These are phyloP conservation scores for Torymus tubicola DNA, from an alignment of 2,888 invertebrate species.

Conservation along the genomic window DNA sequence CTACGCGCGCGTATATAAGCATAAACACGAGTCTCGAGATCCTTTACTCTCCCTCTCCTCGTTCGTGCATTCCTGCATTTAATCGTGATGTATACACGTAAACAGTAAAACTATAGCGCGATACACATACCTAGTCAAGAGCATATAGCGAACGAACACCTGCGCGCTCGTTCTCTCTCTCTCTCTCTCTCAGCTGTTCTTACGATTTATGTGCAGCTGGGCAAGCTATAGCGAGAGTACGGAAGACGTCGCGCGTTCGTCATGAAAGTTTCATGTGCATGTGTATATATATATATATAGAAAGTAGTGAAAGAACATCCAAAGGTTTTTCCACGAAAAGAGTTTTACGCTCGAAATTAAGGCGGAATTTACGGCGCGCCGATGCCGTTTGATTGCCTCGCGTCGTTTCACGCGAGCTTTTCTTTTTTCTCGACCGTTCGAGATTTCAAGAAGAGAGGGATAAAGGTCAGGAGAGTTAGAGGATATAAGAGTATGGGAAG, in stretches of 20 bases:
- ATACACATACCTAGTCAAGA: neutral
- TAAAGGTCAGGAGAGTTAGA: too few species aligned
- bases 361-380: conserved; percentile 16
- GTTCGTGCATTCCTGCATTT: conserved; percentile 5
- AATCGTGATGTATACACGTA: conserved; percentile 3
- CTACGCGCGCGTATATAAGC: neutral
- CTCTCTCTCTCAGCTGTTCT: neutral
- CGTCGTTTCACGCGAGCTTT: too few species aligned
- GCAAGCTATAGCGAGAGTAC: neutral
- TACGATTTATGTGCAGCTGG: conserved; percentile 13
- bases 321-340: neutral
- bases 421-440: neutral
- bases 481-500: too few species aligned
- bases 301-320: conserved; percentile 11
- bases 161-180: too few species aligned
- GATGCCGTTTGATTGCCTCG: conserved; percentile 20
- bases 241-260: conserved; percentile 5
- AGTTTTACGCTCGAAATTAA: conserved; percentile 23
- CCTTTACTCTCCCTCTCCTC: neutral
- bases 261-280: conserved; percentile 42
- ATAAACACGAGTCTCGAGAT: neutral
- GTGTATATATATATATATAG: neutral
- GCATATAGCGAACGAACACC: neutral
- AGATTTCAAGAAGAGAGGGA: neutral
- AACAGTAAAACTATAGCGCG: neutral